Percentiles rank a stretch among this genome's conserved stretches.
These are phyloP conservation scores for Pelecanoides urinatrix DNA, from an alignment of 2,113 vertebrate genomes.

Conservation along the genomic window DNA sequence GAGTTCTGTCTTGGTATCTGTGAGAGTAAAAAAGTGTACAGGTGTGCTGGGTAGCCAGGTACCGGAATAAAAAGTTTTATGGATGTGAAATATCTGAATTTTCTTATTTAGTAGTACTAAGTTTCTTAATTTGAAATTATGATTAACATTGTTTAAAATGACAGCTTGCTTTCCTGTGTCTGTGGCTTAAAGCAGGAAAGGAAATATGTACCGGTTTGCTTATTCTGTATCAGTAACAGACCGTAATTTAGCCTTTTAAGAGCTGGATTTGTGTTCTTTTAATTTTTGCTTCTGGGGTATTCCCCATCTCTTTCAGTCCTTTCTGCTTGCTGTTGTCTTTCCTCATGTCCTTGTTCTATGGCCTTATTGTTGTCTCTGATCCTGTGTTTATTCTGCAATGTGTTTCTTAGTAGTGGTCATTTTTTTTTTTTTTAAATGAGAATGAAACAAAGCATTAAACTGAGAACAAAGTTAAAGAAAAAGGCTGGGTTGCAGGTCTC, in stretches of 20 bases:
- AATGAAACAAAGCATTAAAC: neutral
- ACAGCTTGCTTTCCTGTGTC: neutral
- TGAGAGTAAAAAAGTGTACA: neutral
- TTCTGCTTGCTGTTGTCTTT: neutral
- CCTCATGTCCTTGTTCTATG: neutral
- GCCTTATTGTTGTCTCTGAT: neutral
- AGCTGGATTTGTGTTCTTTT: neutral
- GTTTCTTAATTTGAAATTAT: neutral
- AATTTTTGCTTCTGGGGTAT: neutral
- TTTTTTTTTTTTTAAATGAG: neutral
- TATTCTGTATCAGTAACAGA: neutral
- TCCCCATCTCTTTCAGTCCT: neutral
- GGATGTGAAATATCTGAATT: neutral
- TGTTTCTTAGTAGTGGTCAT: neutral
- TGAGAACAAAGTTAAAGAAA: neutral
- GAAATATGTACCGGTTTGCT: neutral
- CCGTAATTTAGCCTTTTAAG: neutral
- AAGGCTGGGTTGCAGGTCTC: neutral
- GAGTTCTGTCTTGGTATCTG: neutral
- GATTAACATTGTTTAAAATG: neutral
- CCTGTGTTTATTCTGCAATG: neutral
- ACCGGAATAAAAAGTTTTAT: neutral
- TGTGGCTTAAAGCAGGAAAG: neutral
- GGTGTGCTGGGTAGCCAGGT: neutral
- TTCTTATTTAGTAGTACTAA: neutral